Evolutionary conservation across 37 sponge, comb jelly and placozoan species (phyloP), one percentile per base, ranked within the genome.

Genomic region (Petrosia ficiformis): DNA sequence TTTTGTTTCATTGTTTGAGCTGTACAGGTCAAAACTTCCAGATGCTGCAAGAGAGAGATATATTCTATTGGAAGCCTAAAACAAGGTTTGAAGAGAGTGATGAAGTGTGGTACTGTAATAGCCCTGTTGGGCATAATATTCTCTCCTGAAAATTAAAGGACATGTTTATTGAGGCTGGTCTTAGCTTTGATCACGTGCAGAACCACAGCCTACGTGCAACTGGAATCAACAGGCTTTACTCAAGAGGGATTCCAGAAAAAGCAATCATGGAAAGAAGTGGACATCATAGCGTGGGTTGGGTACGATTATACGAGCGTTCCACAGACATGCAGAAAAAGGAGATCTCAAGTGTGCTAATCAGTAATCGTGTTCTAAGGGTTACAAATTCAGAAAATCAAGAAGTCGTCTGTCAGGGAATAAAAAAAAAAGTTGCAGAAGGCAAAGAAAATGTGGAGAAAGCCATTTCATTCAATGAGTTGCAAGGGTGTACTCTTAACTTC

Each of bases 1-100:
- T n/a, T 61, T 61, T 61, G 63, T 61, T 26, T 29, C 5, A 26
- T 61, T 61, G 25, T 61, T 61, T 22, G 63, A 61, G n/a, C 28
- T n/a, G 26, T 61, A n/a, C n/a, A n/a, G n/a, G 14, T 48, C 54
- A 16, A 48, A 48, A 16, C 54, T 48, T 16, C 54, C 54, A 48
- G 54, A 10, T 19, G 54, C 54, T 48, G 54, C 54, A 19, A 48
- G 16, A 48, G 16, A 48, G 16, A 48, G 54, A 48, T 16, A 19
- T 48, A 48, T 48, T 48, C n/a, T n/a, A n/a, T n/a, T n/a, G n/a
- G n/a, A n/a, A n/a, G n/a, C n/a, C n/a, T n/a, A n/a, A n/a, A n/a
- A 48, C 54, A 10, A 16, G 16, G 54, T 19, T 16, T 16, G 10
- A 48, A 48, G 16, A 19, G 10, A 48, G 16, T 16, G 54, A 48